These are phyloP conservation scores for Brenthis hecate DNA, from an alignment of 2,888 invertebrate species.

Conservation along the genomic window DNA sequence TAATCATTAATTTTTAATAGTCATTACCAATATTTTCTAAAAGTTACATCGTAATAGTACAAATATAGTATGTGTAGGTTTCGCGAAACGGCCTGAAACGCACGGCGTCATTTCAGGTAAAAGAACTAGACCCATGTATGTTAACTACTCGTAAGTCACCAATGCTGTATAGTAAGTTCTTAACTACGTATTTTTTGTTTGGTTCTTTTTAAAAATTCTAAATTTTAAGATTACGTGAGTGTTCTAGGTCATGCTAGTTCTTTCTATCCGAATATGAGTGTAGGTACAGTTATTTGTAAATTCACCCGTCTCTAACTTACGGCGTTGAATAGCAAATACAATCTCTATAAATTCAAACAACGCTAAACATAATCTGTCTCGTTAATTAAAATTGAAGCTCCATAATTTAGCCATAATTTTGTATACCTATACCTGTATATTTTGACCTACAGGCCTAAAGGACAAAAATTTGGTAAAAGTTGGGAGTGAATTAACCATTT, in stretches of 20 bases:
- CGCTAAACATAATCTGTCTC: constrained; percentile 30
- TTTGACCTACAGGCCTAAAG: constrained; percentile 15
- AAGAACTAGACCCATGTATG: constrained; percentile 38
- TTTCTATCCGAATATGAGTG: constrained; percentile 34
- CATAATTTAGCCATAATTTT: constrained; percentile 15
- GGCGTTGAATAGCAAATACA: constrained; percentile 35
- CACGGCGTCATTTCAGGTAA: constrained; percentile 27
- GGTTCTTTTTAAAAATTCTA: constrained; percentile 42
- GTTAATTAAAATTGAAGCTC: constrained; percentile 27
- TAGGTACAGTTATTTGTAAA: constrained; percentile 24
- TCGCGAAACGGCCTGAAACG: constrained; percentile 27
- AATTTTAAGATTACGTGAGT: constrained; percentile 26
- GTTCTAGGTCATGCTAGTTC: constrained; percentile 39
- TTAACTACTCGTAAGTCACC: constrained; percentile 27
- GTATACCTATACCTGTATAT: constrained; percentile 26
- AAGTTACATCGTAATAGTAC: constrained; percentile 73
- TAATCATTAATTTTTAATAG: constrained; percentile 64
- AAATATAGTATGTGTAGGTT: constrained; percentile 62
- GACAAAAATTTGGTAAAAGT: constrained; percentile 12
- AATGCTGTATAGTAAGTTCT: constrained; percentile 20
- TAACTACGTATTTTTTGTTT: constrained; percentile 38
- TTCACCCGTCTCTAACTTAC: constrained; percentile 31
- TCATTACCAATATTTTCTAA: constrained; percentile 74
- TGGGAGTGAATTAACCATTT: constrained; percentile 26
- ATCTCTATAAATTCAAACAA: constrained; percentile 30